Conservation (phyloP, 2,797 vertebrate species). For the Scolopax rusticola region DNA sequence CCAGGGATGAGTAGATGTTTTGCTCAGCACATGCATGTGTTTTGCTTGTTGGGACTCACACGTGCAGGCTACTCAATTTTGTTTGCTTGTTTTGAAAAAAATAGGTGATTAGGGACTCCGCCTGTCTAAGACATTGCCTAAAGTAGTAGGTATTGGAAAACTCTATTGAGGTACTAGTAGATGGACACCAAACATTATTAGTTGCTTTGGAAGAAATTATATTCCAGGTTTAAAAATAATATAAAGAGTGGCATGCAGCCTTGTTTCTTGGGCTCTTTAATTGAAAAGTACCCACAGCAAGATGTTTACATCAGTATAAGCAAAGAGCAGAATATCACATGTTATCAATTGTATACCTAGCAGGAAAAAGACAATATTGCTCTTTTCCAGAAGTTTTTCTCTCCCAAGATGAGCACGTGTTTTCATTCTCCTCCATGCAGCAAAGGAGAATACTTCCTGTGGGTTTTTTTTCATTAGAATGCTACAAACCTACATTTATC, state of each 20-base stretch:
- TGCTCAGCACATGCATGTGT: fast-evolving
- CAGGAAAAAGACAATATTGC: neutral
- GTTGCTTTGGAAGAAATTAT: neutral
- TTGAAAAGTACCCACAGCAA: neutral
- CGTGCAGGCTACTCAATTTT: neutral
- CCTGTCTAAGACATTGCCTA: neutral
- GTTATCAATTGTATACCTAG: neutral
- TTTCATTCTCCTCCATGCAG: neutral
- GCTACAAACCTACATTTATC: neutral
- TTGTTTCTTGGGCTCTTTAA: neutral
- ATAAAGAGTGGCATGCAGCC: neutral
- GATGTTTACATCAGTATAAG: neutral
- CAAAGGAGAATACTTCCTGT: neutral
- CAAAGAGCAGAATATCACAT: neutral
- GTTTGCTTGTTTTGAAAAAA: neutral
- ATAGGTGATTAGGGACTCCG: neutral
- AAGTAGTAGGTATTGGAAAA: neutral
- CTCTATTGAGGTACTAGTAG: neutral
- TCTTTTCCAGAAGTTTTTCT: neutral
- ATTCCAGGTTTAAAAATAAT: neutral
- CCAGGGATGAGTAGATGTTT: neutral
- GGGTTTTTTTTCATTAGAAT: neutral
- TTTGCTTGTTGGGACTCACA: neutral
- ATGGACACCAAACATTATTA: neutral
- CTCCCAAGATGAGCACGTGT: fast-evolving